phyloP scores from a whole-genome alignment of 2,113 vertebrate species.

The Coturnix japonica region DNA sequence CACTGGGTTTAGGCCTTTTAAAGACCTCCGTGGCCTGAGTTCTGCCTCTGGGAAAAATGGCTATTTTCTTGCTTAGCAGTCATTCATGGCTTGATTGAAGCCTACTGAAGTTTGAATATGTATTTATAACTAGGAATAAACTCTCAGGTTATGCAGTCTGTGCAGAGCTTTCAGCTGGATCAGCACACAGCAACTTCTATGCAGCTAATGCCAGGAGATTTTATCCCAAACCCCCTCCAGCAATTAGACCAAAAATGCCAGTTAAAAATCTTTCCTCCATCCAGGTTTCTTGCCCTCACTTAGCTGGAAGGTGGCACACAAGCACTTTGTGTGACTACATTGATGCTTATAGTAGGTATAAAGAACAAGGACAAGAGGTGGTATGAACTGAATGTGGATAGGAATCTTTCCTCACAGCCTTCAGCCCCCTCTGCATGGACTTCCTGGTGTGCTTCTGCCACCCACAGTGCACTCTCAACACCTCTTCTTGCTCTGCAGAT shows the following conservation, averaged over 20 bases:
- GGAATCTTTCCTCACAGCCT: neutral
- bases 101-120: neutral
- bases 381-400: neutral
- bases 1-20: neutral
- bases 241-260: neutral
- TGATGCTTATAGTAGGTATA: neutral
- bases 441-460: neutral
- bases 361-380: neutral
- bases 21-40: neutral
- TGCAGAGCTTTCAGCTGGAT: neutral
- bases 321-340: neutral
- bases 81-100: neutral
- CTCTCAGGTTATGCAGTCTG: neutral
- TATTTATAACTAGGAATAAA: constrained; percentile 1
- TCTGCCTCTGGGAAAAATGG: neutral
- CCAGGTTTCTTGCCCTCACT: neutral
- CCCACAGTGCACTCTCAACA: neutral
- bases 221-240: neutral
- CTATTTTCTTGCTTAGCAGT: neutral
- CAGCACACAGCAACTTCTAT: neutral
- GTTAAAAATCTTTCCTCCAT: neutral
- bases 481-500: neutral
- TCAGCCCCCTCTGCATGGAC: neutral
- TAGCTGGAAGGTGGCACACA: neutral
- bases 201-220: neutral